Percentiles rank a stretch among this genome's conserved stretches.
phyloP scores from a whole-genome alignment of 2,888 invertebrate species.

The Ypsolopha sequella region DNA sequence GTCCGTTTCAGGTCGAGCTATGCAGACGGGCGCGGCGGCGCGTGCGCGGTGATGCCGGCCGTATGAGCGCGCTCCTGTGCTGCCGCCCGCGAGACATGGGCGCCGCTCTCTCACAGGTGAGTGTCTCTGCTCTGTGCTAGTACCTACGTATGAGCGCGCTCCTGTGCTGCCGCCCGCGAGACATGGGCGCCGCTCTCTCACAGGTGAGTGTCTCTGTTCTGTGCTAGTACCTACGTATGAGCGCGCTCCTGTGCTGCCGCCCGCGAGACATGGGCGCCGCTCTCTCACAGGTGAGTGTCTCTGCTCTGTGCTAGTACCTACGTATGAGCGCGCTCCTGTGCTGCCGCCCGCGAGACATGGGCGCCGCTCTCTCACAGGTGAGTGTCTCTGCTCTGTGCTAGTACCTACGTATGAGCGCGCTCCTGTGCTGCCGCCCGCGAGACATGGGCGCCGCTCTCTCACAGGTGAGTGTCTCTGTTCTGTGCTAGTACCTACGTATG shows the following conservation, averaged over 20 bases:
- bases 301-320: too few species aligned
- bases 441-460: slow-evolving; percentile 18
- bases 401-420: slow-evolving; percentile 36
- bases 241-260: slow-evolving; percentile 62
- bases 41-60: slow-evolving; percentile 31
- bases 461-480: too few species aligned
- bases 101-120: too few species aligned
- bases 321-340: slow-evolving; percentile 56
- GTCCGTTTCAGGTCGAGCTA: slow-evolving; percentile 9
- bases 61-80: too few species aligned
- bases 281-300: slow-evolving; percentile 19
- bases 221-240: slow-evolving; percentile 16
- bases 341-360: slow-evolving; percentile 57
- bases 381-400: too few species aligned
- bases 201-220: too few species aligned
- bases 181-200: too few species aligned
- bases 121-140: too few species aligned
- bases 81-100: too few species aligned
- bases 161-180: too few species aligned
- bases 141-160: neutral
- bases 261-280: slow-evolving; percentile 60
- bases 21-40: slow-evolving; percentile 22
- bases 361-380: slow-evolving; percentile 43
- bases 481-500: neutral
- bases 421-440: neutral